Percentiles rank a stretch among this genome's conserved stretches.
These are phyloP conservation scores for Halictus quadricinctus DNA, from an alignment of 2,888 invertebrate genomes.

Conservation along the genomic window DNA sequence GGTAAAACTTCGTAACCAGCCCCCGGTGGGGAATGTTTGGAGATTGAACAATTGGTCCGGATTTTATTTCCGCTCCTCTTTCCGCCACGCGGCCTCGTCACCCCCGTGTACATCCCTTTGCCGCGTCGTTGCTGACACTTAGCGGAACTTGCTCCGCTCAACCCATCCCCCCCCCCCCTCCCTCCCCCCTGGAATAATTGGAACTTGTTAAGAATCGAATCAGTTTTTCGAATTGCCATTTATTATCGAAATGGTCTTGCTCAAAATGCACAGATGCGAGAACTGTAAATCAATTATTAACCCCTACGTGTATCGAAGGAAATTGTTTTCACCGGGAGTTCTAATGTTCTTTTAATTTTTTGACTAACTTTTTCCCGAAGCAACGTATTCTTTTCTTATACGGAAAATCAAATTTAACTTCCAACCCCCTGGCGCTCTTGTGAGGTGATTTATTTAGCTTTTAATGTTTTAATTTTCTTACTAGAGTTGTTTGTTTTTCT, in stretches of 20 bases:
- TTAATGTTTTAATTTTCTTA: not conserved
- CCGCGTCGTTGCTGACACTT: slow-evolving; percentile 23
- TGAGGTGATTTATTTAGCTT: no score
- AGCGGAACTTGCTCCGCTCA: not conserved
- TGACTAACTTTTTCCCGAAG: not conserved
- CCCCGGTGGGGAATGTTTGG: slow-evolving; percentile 58
- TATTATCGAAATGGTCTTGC: not conserved
- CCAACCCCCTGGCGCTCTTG: no score
- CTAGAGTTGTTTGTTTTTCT: not conserved
- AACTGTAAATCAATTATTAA: not conserved
- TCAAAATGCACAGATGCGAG: not conserved
- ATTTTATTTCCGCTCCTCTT: slow-evolving; percentile 56
- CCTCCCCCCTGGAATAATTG: not conserved
- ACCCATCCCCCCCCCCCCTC: not conserved
- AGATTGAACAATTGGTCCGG: slow-evolving; percentile 65
- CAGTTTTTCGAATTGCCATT: not conserved
- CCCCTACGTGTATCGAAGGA: not conserved
- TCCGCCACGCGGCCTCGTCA: slow-evolving; percentile 22
- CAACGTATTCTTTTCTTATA: no score
- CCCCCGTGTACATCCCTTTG: slow-evolving; percentile 24
- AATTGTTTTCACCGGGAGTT: not conserved
- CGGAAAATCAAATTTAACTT: no score
- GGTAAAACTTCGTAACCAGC: slow-evolving; percentile 59
- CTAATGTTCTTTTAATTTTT: not conserved
- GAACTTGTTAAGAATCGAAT: not conserved